phyloP scores from a whole-genome alignment of 2,113 vertebrate genomes.

The Zeus faber region DNA sequence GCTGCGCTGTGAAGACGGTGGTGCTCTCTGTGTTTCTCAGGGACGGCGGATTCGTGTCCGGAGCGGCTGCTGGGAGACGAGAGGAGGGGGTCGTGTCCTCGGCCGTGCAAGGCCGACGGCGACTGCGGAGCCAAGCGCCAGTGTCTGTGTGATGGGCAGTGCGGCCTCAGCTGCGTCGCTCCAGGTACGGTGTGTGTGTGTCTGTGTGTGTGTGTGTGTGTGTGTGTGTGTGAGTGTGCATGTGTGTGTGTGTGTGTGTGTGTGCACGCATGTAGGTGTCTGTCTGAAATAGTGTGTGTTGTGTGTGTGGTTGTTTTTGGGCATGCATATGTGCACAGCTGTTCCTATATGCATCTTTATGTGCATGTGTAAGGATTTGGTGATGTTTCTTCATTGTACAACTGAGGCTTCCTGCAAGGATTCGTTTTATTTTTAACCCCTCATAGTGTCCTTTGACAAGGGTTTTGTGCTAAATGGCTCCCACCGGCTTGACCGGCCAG shows the following conservation, averaged over 20 bases:
- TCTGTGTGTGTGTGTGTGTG: slow-evolving; percentile 18
- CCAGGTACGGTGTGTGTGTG: slow-evolving; percentile 58
- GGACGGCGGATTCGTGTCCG: slow-evolving; percentile 58
- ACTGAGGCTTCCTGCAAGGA: too few species aligned
- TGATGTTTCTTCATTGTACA: slow-evolving; percentile 13
- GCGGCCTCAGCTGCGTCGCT: slow-evolving; percentile 81
- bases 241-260: slow-evolving; percentile 20
- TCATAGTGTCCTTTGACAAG: neutral
- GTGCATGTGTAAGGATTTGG: slow-evolving; percentile 33
- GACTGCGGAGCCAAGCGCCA: slow-evolving; percentile 73
- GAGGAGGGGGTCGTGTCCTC: slow-evolving; percentile 67
- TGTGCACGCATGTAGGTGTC: slow-evolving; percentile 7
- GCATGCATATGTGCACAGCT: slow-evolving; percentile 14
- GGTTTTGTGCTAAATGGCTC: too few species aligned
- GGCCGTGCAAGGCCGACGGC: slow-evolving; percentile 63
- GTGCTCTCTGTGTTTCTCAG: too few species aligned
- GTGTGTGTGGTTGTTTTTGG: neutral
- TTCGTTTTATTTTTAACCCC: too few species aligned
- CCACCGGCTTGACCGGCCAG: too few species aligned
- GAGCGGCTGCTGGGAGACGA: slow-evolving; percentile 69
- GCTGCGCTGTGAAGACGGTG: too few species aligned
- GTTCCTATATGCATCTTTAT: too few species aligned
- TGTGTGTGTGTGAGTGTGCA: slow-evolving; percentile 23
- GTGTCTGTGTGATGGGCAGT: slow-evolving; percentile 80
- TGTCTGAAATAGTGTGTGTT: slow-evolving; percentile 19